Evolutionary conservation across 1,140 invertebrate species (phyloP).

Genomic region (Nomia melanderi): DNA sequence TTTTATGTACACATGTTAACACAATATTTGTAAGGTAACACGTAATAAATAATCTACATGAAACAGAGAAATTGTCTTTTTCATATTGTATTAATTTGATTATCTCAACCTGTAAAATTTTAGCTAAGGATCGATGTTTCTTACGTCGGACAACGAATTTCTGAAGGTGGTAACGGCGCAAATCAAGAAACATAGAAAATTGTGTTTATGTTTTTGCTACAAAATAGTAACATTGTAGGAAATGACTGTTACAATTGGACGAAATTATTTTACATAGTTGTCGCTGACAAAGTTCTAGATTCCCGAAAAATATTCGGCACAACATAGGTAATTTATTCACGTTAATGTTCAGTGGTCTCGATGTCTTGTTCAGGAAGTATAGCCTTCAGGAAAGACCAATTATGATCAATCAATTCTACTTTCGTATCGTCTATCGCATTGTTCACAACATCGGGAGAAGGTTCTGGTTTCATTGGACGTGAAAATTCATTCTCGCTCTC

Average conservation of each 20-base stretch:
- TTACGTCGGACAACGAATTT: background rate
- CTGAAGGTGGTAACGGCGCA: background rate
- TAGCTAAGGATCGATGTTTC: too few species aligned
- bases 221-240: background rate
- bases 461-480: slow-evolving; percentile 2
- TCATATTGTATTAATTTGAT: too few species aligned
- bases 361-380: slow-evolving; percentile 60
- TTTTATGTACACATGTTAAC: background rate
- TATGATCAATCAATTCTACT: slow-evolving; percentile 56
- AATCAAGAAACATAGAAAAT: background rate
- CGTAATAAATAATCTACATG: background rate
- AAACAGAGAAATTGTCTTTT: background rate
- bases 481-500: slow-evolving; percentile 42
- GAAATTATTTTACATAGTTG: background rate
- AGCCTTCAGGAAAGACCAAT: slow-evolving; percentile 72
- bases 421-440: slow-evolving; percentile 43
- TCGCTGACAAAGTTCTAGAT: background rate
- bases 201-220: background rate
- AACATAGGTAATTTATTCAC: background rate
- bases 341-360: slow-evolving; percentile 15
- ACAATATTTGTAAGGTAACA: background rate
- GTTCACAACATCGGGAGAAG: slow-evolving; percentile 4
- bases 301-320: background rate
- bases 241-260: background rate
- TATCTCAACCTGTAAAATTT: too few species aligned